Percentiles rank a stretch among this genome's conserved stretches.
These are phyloP conservation scores for human (Homo sapiens) DNA, from an alignment of 2,113 vertebrate genomes.

Conservation along the genomic window DNA sequence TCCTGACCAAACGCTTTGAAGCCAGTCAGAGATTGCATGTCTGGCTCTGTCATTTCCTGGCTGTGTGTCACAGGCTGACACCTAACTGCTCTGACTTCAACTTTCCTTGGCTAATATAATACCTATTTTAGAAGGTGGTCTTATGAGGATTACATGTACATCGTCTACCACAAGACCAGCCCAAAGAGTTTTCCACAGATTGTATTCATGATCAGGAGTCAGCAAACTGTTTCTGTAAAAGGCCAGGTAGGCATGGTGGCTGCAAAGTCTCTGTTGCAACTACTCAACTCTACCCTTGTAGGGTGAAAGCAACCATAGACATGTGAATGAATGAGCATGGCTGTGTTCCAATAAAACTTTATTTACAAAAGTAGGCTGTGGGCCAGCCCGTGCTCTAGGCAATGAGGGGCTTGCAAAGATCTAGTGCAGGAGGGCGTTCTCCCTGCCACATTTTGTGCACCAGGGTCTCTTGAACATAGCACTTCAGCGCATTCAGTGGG, in stretches of 20 bases:
- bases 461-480: too few species aligned
- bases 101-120: neutral
- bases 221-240: neutral
- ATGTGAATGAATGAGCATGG: neutral
- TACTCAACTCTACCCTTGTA: neutral
- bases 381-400: neutral
- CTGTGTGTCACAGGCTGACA: neutral
- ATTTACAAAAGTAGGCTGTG: neutral
- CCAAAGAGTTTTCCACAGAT: neutral
- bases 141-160: neutral
- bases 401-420: accelerated
- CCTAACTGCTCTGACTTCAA: neutral
- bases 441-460: too few species aligned
- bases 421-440: neutral
- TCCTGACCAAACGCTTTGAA: neutral
- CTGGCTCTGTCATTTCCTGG: neutral
- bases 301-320: neutral
- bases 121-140: neutral
- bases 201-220: neutral
- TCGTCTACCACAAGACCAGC: too few species aligned
- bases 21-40: neutral
- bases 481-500: neutral
- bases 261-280: neutral
- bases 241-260: neutral
- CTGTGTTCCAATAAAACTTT: neutral